A percentile compares a stretch with the other conserved stretches of the same genome.
Evolutionary conservation across 1,140 invertebrate genomes (phyloP).

Genomic region (Papilio polyxenes): DNA sequence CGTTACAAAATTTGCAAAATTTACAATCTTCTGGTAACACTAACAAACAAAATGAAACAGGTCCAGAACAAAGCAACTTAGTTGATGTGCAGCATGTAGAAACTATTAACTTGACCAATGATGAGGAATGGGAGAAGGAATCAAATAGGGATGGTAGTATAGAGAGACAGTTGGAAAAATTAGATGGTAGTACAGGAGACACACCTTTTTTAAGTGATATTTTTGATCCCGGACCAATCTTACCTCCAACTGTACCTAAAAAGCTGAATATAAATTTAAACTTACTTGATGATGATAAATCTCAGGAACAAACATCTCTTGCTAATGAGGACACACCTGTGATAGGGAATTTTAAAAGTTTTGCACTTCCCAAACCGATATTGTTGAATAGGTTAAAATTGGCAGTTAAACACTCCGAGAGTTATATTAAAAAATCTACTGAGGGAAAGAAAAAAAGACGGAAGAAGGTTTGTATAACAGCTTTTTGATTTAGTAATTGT

Average conservation of each 20-base stretch:
- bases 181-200: constrained; percentile 67
- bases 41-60: constrained; percentile 41
- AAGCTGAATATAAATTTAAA: constrained; percentile 65
- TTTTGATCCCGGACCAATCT: constrained; percentile 75
- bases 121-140: constrained; percentile 76
- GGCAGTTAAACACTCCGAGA: constrained; percentile 70
- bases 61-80: constrained; percentile 37
- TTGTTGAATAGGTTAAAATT: constrained; percentile 76
- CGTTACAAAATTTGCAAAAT: constrained; percentile 73
- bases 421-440: constrained; percentile 50
- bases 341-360: constrained; percentile 79
- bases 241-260: constrained; percentile 57
- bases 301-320: constrained; percentile 45
- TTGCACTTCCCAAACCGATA: constrained; percentile 78
- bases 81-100: constrained; percentile 51
- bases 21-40: constrained; percentile 48
- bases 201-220: constrained; percentile 79
- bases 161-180: constrained; percentile 64
- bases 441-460: constrained; percentile 56
- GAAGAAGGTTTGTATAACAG: constrained; percentile 70
- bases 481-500: constrained; percentile 15
- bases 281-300: constrained; percentile 51
- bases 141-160: constrained; percentile 70
- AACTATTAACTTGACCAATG: constrained; percentile 76
- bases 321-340: constrained; percentile 68